phyloP scores from a whole-genome alignment of 2,888 invertebrate species.

The Ceramica pisi region DNA sequence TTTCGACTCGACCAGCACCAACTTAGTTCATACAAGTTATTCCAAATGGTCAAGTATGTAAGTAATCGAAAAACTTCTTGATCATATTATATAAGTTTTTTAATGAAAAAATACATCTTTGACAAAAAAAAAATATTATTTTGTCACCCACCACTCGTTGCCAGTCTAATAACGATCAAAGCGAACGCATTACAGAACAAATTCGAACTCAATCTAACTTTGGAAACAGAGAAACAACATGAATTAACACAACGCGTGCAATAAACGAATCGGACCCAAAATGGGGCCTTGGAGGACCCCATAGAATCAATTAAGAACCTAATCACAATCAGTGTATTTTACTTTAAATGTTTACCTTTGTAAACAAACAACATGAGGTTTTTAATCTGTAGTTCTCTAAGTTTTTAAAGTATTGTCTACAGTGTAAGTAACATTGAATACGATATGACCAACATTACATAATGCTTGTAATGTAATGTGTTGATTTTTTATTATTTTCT shows the following conservation, averaged over 20 bases:
- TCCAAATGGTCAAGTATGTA: background rate
- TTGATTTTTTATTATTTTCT: too few species aligned
- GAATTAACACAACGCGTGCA: conserved; percentile 27
- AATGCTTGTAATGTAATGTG: too few species aligned
- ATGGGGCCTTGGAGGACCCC: conserved; percentile 16
- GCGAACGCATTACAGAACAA: conserved; percentile 14
- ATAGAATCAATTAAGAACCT: conserved; percentile 13
- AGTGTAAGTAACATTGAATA: background rate
- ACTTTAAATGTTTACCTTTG: background rate
- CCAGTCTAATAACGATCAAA: conserved; percentile 12
- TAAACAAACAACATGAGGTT: too few species aligned
- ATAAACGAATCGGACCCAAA: conserved; percentile 27
- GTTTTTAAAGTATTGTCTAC: background rate
- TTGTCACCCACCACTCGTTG: background rate
- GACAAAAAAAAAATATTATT: background rate
- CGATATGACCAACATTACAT: background rate
- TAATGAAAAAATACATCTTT: background rate
- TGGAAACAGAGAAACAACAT: conserved; percentile 27
- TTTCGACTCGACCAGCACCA: too few species aligned
- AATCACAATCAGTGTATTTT: background rate
- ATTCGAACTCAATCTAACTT: conserved; percentile 46
- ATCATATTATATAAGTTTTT: background rate
- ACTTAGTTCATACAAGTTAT: background rate
- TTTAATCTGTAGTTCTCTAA: background rate
- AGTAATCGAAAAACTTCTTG: conserved; percentile 9